A percentile compares a stretch with the other conserved stretches of the same genome.
These are phyloP conservation scores for Chloroclysta siterata DNA, from an alignment of 2,888 invertebrate species.

Conservation along the genomic window DNA sequence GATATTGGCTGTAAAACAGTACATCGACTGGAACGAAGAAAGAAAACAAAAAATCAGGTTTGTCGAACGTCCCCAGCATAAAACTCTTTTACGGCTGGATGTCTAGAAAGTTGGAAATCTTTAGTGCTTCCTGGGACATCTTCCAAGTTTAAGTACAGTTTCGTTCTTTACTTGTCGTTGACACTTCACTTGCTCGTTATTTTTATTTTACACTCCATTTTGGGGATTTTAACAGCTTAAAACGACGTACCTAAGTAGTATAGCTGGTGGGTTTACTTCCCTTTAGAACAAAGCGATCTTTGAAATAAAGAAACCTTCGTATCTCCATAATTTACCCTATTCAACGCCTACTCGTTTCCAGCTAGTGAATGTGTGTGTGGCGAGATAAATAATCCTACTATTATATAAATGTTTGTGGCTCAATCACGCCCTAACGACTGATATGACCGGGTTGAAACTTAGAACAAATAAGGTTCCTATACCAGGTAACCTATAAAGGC, in stretches of 20 bases:
- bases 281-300: neutral
- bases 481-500: no score
- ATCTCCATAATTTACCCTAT: constrained; percentile 4
- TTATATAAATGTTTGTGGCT: no score
- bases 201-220: constrained; percentile 21
- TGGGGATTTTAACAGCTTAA: constrained; percentile 1
- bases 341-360: constrained; percentile 7
- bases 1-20: neutral
- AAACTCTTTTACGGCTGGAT: constrained; percentile 31
- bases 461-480: no score
- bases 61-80: neutral
- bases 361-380: neutral
- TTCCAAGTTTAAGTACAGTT: constrained; percentile 36
- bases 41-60: neutral
- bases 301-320: neutral
- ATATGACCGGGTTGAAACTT: no score
- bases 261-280: neutral
- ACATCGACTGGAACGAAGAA: neutral
- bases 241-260: neutral
- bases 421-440: no score
- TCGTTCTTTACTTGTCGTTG: constrained; percentile 32
- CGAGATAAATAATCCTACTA: neutral
- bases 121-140: constrained; percentile 36
- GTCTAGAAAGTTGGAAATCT: constrained; percentile 39
- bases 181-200: constrained; percentile 27